A percentile compares a stretch with the other conserved stretches of the same genome.
Evolutionary conservation across 2,113 vertebrate genomes (phyloP).

Genomic region (Geococcyx californianus): DNA sequence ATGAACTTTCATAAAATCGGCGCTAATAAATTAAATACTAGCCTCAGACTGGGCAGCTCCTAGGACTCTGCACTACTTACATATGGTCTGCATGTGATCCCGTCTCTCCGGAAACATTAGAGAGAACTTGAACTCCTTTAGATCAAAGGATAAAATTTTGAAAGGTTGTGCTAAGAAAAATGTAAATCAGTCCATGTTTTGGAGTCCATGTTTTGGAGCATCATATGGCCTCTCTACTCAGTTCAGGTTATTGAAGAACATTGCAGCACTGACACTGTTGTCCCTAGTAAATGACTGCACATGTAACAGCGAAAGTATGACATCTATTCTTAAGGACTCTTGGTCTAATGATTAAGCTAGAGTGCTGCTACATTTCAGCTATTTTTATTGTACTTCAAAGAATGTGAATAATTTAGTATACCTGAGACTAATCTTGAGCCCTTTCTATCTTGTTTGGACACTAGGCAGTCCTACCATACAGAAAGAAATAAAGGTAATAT

Average conservation of each 20-base stretch:
- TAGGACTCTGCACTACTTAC: not conserved
- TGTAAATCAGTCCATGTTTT: not conserved
- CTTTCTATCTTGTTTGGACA: not conserved
- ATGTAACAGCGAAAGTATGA: not conserved
- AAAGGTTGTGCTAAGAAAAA: not conserved
- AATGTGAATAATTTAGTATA: not conserved
- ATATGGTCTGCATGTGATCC: not conserved
- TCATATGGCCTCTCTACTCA: not conserved
- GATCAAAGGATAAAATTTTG: not conserved
- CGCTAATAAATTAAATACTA: not conserved
- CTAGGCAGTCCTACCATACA: not conserved
- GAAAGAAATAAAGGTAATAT: not conserved
- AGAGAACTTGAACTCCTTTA: not conserved
- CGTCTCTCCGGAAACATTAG: not conserved
- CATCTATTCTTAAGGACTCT: not conserved
- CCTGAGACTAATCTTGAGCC: not conserved
- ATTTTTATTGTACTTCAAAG: not conserved
- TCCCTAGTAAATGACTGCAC: not conserved
- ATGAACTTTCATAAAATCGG: not conserved
- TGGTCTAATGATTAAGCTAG: not conserved
- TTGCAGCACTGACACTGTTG: fast-evolving
- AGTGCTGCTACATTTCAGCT: not conserved
- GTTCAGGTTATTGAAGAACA: not conserved
- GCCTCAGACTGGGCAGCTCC: not conserved
- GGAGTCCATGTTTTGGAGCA: not conserved